These are phyloP conservation scores for Burhinus oedicnemus DNA, from an alignment of 2,113 vertebrate genomes.

Conservation along the genomic window DNA sequence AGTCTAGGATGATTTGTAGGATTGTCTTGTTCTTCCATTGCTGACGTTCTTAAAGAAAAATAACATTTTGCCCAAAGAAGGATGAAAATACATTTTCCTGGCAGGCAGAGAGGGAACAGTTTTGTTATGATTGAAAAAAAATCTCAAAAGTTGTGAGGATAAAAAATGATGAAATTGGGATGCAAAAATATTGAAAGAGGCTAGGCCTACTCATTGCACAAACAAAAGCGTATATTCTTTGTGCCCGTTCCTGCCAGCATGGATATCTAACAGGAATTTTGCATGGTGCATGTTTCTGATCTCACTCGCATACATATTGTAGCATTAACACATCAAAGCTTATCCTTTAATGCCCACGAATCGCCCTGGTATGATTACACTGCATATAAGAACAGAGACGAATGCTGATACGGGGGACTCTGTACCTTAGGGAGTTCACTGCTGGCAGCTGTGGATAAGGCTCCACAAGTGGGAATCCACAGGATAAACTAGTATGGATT, in stretches of 20 bases:
- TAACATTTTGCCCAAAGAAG: background rate
- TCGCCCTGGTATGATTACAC: background rate
- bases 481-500: background rate
- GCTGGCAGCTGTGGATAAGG: background rate
- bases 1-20: slow-evolving; percentile 5
- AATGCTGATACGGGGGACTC: background rate
- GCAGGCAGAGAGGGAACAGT: background rate
- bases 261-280: slow-evolving; percentile 4
- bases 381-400: background rate
- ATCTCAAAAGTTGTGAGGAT: background rate
- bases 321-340: background rate
- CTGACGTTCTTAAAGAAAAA: background rate
- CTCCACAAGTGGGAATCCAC: background rate
- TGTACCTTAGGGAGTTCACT: background rate
- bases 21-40: background rate
- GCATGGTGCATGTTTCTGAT: background rate
- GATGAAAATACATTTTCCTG: slow-evolving; percentile 20
- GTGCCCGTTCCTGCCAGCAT: background rate
- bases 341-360: background rate
- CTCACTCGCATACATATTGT: background rate
- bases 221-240: background rate
- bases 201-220: background rate
- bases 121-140: slow-evolving; percentile 9
- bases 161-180: background rate
- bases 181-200: background rate